A percentile compares a stretch with the other conserved stretches of the same genome.
Evolutionary conservation across 2,113 vertebrate species (phyloP).

Genomic region (Scopus umbretta): DNA sequence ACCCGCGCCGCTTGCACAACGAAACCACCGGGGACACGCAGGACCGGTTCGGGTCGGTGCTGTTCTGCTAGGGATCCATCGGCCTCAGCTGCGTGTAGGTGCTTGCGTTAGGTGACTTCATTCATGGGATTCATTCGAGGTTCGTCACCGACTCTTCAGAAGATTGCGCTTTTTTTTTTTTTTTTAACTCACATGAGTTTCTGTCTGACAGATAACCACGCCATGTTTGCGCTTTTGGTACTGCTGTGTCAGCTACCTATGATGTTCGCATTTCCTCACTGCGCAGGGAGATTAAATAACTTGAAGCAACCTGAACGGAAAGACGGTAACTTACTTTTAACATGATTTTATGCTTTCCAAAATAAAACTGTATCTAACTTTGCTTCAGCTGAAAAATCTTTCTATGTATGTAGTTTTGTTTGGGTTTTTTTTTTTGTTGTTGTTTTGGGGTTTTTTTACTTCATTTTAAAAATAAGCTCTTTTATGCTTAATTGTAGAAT

Average conservation of each 20-base stretch:
- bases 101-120: background rate
- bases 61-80: background rate
- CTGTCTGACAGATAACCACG: slow-evolving; percentile 59
- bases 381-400: background rate
- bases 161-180: background rate
- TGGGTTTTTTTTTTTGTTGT: background rate
- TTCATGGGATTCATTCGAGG: background rate
- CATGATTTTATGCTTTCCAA: background rate
- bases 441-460: background rate
- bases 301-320: background rate
- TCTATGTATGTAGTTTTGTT: background rate
- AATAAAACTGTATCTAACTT: background rate
- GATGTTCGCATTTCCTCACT: slow-evolving; percentile 68
- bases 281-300: slow-evolving; percentile 20
- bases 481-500: background rate
- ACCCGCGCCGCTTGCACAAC: background rate
- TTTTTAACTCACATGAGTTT: background rate
- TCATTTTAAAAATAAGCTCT: background rate
- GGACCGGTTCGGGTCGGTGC: background rate
- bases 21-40: background rate
- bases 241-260: slow-evolving; percentile 71
- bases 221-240: slow-evolving; percentile 73
- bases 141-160: background rate
- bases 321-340: slow-evolving; percentile 70
- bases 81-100: background rate